Evolutionary conservation across 2,797 vertebrate genomes (phyloP).

Genomic region (Austrolebias charrua): DNA sequence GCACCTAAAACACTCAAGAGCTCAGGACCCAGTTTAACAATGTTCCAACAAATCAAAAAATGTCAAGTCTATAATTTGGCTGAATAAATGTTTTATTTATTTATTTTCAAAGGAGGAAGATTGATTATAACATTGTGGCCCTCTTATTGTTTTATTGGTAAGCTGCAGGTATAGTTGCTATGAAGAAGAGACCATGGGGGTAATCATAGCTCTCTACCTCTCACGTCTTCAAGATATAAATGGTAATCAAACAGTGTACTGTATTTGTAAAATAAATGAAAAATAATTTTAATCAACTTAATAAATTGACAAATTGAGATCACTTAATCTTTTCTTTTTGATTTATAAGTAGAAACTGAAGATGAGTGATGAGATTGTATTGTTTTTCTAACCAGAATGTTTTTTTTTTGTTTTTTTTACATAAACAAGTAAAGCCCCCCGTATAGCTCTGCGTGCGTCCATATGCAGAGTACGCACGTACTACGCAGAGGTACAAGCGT

Average conservation of each 20-base stretch:
- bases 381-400: background rate
- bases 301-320: background rate
- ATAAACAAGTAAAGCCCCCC: too few relatives aligned
- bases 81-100: too few relatives aligned
- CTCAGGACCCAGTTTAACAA: background rate
- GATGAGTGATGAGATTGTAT: background rate
- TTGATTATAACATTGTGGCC: background rate
- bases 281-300: background rate
- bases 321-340: background rate
- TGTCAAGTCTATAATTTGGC: background rate
- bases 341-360: background rate
- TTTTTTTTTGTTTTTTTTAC: slow-evolving; percentile 2
- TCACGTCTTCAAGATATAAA: background rate
- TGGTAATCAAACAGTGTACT: background rate
- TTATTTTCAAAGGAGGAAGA: background rate
- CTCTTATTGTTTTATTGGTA: slow-evolving; percentile 1
- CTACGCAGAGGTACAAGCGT: too few relatives aligned
- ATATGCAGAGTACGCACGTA: too few relatives aligned
- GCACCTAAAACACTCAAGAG: slow-evolving; percentile 1
- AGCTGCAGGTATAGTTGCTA: slow-evolving; percentile 4
- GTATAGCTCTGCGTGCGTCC: too few relatives aligned
- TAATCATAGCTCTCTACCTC: too few relatives aligned
- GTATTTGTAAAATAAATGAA: too few relatives aligned
- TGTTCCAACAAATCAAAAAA: slow-evolving; percentile 8
- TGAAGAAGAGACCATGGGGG: slow-evolving; percentile 5